Conservation (phyloP, 2,888 invertebrate species). For the Caenorhabditis plicata region DNA sequence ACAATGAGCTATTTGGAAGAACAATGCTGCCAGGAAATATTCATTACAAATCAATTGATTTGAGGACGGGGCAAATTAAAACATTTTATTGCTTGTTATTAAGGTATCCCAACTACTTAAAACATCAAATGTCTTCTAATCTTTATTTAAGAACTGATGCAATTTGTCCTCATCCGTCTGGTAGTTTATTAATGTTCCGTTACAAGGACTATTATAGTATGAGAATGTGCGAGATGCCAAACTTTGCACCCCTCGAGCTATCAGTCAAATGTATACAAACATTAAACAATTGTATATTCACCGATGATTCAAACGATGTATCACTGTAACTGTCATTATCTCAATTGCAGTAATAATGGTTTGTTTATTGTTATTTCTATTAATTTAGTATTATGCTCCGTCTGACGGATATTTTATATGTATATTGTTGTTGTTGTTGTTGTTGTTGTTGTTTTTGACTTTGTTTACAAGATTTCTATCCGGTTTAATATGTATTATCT, state of each 20-base stretch:
- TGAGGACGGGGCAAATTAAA: constrained; percentile 6
- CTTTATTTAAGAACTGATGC: constrained; percentile 21
- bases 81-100: constrained; percentile 2
- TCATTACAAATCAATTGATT: constrained; percentile 10
- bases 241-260: constrained; percentile 11
- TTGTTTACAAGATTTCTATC: too few species aligned
- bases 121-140: background rate
- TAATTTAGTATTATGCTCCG: too few species aligned
- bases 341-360: too few species aligned
- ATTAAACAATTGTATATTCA: constrained; percentile 1
- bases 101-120: background rate
- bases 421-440: too few species aligned
- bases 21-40: too few species aligned
- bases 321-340: too few species aligned
- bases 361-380: too few species aligned
- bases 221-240: constrained; percentile 15
- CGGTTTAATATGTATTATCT: too few species aligned
- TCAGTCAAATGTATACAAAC: constrained; percentile 14
- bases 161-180: constrained; percentile 14
- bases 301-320: constrained; percentile 6
- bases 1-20: too few species aligned
- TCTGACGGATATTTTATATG: too few species aligned
- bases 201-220: constrained; percentile 29
- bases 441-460: too few species aligned
- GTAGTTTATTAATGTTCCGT: constrained; percentile 19